Conservation (phyloP, 2,888 invertebrate genomes). For the Aleiodes testaceus region DNA sequence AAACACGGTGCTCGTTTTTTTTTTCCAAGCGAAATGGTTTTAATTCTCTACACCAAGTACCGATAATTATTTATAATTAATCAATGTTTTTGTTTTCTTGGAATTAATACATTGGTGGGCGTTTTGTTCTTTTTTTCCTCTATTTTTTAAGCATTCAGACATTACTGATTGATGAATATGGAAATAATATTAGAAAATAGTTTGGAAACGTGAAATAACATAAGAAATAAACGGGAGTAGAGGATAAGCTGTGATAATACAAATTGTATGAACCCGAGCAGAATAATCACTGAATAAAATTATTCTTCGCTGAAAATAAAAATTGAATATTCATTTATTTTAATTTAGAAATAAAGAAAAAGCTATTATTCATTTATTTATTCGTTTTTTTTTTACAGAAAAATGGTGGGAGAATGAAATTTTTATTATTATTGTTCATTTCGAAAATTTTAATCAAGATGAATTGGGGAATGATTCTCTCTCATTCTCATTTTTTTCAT, state of each 20-base stretch:
- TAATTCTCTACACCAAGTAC: not conserved
- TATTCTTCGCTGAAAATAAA: constrained; percentile 37
- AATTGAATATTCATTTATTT: not conserved
- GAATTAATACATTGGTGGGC: constrained; percentile 43
- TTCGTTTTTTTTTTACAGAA: constrained; percentile 31
- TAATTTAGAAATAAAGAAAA: constrained; percentile 12
- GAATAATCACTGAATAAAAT: constrained; percentile 58
- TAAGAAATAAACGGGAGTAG: constrained; percentile 4
- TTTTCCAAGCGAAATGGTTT: too few relatives aligned
- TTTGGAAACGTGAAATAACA: constrained; percentile 14
- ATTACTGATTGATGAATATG: constrained; percentile 29
- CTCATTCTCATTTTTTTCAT: constrained; percentile 58
- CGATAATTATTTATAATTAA: constrained; percentile 33
- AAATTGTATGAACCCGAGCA: constrained; percentile 59
- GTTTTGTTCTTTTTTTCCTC: constrained; percentile 42
- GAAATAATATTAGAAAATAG: constrained; percentile 53
- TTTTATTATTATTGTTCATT: constrained; percentile 39
- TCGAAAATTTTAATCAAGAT: constrained; percentile 43
- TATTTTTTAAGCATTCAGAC: constrained; percentile 30
- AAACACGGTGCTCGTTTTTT: constrained; percentile 17
- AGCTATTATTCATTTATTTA: not conserved
- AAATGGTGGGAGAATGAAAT: constrained; percentile 37
- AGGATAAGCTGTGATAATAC: constrained; percentile 68
- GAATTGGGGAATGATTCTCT: constrained; percentile 54
- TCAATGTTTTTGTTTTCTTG: constrained; percentile 32